phyloP scores from a whole-genome alignment of 2,888 invertebrate genomes.

The Microctonus brassicae region DNA sequence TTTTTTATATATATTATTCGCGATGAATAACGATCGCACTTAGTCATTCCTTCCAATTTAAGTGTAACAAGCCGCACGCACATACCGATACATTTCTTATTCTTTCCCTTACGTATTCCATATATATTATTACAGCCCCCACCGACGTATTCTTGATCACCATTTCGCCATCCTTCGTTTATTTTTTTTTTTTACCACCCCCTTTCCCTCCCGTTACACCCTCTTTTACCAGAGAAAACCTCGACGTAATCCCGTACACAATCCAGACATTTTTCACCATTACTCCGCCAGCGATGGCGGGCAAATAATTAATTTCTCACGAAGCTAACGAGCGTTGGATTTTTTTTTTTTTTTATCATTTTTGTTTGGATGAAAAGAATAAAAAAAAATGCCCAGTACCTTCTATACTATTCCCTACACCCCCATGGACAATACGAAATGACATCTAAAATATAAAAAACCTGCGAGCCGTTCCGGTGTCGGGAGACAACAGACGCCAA shows the following conservation, averaged over 20 bases:
- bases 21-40: conserved; percentile 69
- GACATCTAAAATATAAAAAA: conserved; percentile 58
- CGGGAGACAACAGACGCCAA: conserved; percentile 43
- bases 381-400: not conserved
- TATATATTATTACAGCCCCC: conserved; percentile 31
- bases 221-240: conserved; percentile 36
- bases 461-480: conserved; percentile 46
- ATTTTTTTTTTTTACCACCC: conserved; percentile 24
- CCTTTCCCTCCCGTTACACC: conserved; percentile 17
- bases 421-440: conserved; percentile 56
- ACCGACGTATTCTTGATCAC: conserved; percentile 26
- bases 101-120: conserved; percentile 56
- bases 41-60: conserved; percentile 70
- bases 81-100: conserved; percentile 69
- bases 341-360: conserved; percentile 45
- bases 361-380: not conserved
- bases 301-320: conserved; percentile 70
- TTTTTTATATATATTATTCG: conserved; percentile 65
- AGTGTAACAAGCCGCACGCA: conserved; percentile 67
- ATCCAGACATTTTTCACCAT: conserved; percentile 70
- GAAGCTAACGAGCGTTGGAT: conserved; percentile 67
- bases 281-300: conserved; percentile 63
- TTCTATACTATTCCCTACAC: not conserved
- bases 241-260: conserved; percentile 63
- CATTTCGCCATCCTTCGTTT: conserved; percentile 41